A percentile compares a stretch with the other conserved stretches of the same genome.
Conservation (phyloP, 2,888 invertebrate species). For the Smittia aterrima region DNA sequence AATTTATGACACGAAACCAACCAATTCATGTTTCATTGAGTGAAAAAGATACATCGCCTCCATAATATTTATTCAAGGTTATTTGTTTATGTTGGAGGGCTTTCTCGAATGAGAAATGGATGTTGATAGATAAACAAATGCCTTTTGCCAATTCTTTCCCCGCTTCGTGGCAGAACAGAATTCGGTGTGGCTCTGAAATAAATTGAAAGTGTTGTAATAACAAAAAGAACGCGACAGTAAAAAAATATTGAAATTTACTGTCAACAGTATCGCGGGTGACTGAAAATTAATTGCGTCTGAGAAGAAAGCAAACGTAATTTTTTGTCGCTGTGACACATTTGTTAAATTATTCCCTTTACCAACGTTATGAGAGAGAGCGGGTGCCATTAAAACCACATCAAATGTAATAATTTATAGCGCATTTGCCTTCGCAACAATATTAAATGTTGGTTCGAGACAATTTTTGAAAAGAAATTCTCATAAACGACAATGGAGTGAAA, state of each 20-base stretch:
- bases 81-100: slow-evolving; percentile 34
- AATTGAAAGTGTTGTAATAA: slow-evolving; percentile 18
- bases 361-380: slow-evolving; percentile 17
- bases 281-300: neutral
- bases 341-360: neutral
- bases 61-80: slow-evolving; percentile 40
- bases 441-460: neutral
- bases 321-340: slow-evolving; percentile 24
- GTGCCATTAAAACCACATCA: slow-evolving; percentile 41
- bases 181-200: neutral
- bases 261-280: neutral
- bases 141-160: neutral
- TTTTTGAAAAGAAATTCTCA: neutral
- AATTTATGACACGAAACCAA: neutral
- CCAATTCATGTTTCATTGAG: slow-evolving; percentile 38
- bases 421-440: slow-evolving; percentile 28
- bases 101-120: slow-evolving; percentile 32
- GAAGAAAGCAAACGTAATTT: neutral
- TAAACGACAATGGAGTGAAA: too few species aligned
- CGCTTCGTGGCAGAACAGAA: neutral
- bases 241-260: slow-evolving; percentile 2
- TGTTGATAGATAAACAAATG: slow-evolving; percentile 34
- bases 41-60: slow-evolving; percentile 36
- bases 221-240: neutral
- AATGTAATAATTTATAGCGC: slow-evolving; percentile 38